These are phyloP conservation scores for Anastatus disparis DNA, from an alignment of 1,140 invertebrate genomes.

Conservation along the genomic window DNA sequence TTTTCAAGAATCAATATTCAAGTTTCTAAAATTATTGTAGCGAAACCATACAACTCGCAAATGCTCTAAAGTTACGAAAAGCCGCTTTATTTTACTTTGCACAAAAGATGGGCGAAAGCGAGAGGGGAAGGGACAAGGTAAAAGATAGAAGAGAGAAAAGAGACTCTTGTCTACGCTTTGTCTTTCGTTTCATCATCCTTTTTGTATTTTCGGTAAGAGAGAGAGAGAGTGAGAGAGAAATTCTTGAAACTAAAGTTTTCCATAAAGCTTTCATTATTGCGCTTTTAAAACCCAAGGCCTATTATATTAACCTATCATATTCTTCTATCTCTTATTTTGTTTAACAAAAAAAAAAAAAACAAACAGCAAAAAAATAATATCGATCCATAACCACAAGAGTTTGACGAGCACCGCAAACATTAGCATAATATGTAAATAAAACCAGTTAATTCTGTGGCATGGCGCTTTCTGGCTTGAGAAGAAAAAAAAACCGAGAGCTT, in stretches of 20 bases:
- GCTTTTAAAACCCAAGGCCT: background rate
- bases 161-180: too few relatives aligned
- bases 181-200: too few relatives aligned
- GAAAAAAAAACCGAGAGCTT: background rate
- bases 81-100: slow-evolving; percentile 2
- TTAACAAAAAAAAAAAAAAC: slow-evolving; percentile 23
- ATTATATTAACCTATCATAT: slow-evolving; percentile 12
- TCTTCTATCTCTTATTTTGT: background rate
- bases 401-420: slow-evolving; percentile 26
- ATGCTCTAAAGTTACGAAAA: slow-evolving; percentile 19
- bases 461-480: too few relatives aligned
- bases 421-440: slow-evolving; percentile 39
- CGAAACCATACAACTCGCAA: slow-evolving; percentile 13
- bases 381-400: slow-evolving; percentile 14
- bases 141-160: too few relatives aligned
- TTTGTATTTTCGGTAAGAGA: slow-evolving; percentile 17
- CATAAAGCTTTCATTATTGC: slow-evolving; percentile 31
- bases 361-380: too few relatives aligned
- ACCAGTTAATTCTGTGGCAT: slow-evolving; percentile 28
- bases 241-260: slow-evolving; percentile 22
- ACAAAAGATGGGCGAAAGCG: too few relatives aligned
- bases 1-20: slow-evolving; percentile 8
- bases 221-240: too few relatives aligned
- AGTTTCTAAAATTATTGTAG: slow-evolving; percentile 24
- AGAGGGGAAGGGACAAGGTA: too few relatives aligned